Evolutionary conservation across 2,113 vertebrate genomes (phyloP), one percentile per base, ranked within the genome.

Genomic region (Tyrannus savana): DNA sequence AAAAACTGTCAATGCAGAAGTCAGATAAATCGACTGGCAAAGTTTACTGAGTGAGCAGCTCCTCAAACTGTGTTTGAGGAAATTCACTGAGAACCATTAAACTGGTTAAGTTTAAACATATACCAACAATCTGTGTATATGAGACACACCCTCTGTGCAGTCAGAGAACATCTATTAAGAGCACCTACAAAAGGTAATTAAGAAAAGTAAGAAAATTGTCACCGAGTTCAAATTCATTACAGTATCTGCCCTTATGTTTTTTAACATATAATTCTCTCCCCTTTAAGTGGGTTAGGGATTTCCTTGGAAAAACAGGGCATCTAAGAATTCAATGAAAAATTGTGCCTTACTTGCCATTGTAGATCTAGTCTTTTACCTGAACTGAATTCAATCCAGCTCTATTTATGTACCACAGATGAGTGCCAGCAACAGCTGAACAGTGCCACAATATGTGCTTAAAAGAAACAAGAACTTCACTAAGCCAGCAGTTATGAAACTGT

Each of bases 401-500:
- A 30, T 87, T 91, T 87, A 39, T 24, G 46, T 55, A 69, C 17
- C 42, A 35, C 46, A 55, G 84, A n/a, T 33, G 84, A 91, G 37
- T 53, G 66, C 67, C 80, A 92, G 77, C 63, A 42, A 67, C 84
- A 89, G 69, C 69, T 79, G 91, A 95, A 74, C 66, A 78, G 18
- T 53, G 73, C 62, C 82, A 76, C 49, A 66, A 25, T 41, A 80
- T 69, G 30, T 28, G 71, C 59, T 62, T 93, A 37, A 82, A 17
- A 87, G 67, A 82, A 91, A 39, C n/a, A 74, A 95, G 89, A 87
- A 35, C 42, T 83, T 79, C 22, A 37, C 49, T 80, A 55, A 95
- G 87, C 50, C 75, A 95, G 84, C 71, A 85, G n/a, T 94, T 94
- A 93, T 2, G 17, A 69, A 74, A 72, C 56, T 90, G 76, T 89